Evolutionary conservation across 2,797 vertebrate species (phyloP).

Genomic region (Benthosema pterotum): DNA sequence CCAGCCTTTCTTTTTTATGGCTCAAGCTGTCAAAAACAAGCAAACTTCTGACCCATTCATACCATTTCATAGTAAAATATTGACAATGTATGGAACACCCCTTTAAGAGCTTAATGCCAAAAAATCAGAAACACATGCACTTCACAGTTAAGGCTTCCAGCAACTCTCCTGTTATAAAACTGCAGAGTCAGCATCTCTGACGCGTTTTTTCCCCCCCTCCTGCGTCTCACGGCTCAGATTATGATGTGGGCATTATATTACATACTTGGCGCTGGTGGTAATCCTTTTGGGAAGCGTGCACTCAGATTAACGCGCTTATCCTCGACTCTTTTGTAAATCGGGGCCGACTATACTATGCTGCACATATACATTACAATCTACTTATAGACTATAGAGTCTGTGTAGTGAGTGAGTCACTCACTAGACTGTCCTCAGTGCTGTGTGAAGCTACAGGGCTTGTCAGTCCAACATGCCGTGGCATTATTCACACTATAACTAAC

Average conservation of each 20-base stretch:
- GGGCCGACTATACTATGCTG: constrained; percentile 3
- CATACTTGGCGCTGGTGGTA: constrained; percentile 34
- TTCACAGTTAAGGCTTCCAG: too few relatives aligned
- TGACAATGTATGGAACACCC: too few relatives aligned
- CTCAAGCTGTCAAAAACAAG: too few relatives aligned
- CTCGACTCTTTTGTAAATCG: constrained; percentile 28
- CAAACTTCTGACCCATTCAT: too few relatives aligned
- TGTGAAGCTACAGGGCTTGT: background rate
- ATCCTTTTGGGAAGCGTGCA: constrained; percentile 43
- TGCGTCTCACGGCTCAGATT: constrained; percentile 32
- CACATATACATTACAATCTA: background rate
- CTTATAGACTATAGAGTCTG: constrained; percentile 3
- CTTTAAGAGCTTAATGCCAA: too few relatives aligned
- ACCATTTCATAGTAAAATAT: too few relatives aligned
- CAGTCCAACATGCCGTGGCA: too few relatives aligned
- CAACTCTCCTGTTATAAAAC: too few relatives aligned
- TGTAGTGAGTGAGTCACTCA: constrained; percentile 9
- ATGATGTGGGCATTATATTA: constrained; percentile 40
- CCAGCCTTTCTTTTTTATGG: too few relatives aligned
- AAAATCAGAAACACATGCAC: too few relatives aligned
- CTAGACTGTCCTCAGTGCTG: background rate
- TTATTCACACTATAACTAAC: too few relatives aligned
- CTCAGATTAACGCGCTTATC: constrained; percentile 55
- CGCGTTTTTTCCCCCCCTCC: background rate
- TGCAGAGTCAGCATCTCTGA: constrained; percentile 26